Base-by-base conservation (phyloP, 2,888 invertebrate species). In the Meteorus cinctellus region DNA sequence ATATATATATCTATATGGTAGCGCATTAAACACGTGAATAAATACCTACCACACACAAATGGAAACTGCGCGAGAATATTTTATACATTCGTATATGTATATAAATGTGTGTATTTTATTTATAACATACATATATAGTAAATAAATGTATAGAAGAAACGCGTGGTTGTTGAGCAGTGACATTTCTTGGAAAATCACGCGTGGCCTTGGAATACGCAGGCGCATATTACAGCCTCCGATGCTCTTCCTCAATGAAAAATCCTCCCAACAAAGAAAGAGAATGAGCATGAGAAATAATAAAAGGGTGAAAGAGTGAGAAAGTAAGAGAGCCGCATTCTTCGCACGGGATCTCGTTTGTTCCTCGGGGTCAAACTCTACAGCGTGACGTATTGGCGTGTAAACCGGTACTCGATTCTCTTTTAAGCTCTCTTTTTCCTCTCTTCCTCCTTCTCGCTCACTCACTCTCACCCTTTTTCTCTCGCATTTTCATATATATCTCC, bases 341-440 rank as follows among this genome's bases (percentile, higher is more conserved):
- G 55, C 12, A 34, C 55, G 19, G 19, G 55, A 48, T 48, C 55
- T 69, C 60, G 63, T 72, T 60, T 72, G 62, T 72, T 72, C 63
- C 19, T 63, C 60, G 63, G 60, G 72, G 72, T 72, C 72, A 72
- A 31, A 63, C 70, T 70, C 41, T 41, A 60, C 48, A 63, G 67
- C 75, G 62, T 76, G 67, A 76, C 72, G 67, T 72, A 72, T 66
- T 66, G 66, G 60, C 72, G 72, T 76, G 71, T 67, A 76, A 76
- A 72, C 70, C 55, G 67, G 67, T 45, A 67, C 67, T 67, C 67
- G 41, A 67, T 24, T 24, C 48, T 67, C 67, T 29, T 29, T 27
- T 29, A 66, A 48, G 8, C 66, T 16, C 67, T 65, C 27, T 59
- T 59, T 68, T 68, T 68, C 55, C 48, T 55, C 19, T 48, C 48